Evolutionary conservation across 2,888 invertebrate genomes (phyloP), one percentile per base, ranked within the genome.

Genomic region (Melieria crassipennis): DNA sequence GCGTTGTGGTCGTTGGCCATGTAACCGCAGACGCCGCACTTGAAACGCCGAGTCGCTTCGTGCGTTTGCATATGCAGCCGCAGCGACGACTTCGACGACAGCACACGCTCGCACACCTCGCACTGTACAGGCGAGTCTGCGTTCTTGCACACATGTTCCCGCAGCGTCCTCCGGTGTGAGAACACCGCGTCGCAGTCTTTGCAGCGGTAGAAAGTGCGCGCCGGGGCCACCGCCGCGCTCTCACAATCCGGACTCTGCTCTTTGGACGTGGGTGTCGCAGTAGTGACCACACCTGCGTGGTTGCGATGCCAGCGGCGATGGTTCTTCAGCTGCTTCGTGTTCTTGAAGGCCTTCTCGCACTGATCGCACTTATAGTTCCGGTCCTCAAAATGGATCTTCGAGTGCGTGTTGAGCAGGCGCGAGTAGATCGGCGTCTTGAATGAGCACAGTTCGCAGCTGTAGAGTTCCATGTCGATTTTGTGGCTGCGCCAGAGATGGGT

Each of bases 401-500:
- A 91, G 80, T 95, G 95, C 43, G 92, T 89, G 79, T 92, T 93
- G 69, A 90, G 89, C 65, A 95, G 87, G 76, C 92, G 91, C 71
- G 92, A 91, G 74, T 90, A 88, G 79, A 91, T 92, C 74, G 89
- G 91, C 0, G 92, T 92, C 84, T 93, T 93, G 80, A 91, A 94
- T 47, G 90, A 90, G 81, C 95, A 95, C 74, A 91, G 87, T 78
- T 91, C 90, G 85, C 95, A 96, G 3, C 91, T 89, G 65, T 91
- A 92, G 60, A 96, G 85, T 80, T 95, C 96, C 88, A 94, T 90
- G 81, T 95, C 94, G 9, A 94, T 89, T 62, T 89, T 88, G 83
- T 96, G 95, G 0, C 87, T 81, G 65, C 92, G 89, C 95, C 95
- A 96, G 62, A 95, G 87, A 82, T 96, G 96, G 4, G 92, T 90